A percentile compares a stretch with the other conserved stretches of the same genome.
These are phyloP conservation scores for Epiblema foenella DNA, from an alignment of 2,888 invertebrate species.

Conservation along the genomic window DNA sequence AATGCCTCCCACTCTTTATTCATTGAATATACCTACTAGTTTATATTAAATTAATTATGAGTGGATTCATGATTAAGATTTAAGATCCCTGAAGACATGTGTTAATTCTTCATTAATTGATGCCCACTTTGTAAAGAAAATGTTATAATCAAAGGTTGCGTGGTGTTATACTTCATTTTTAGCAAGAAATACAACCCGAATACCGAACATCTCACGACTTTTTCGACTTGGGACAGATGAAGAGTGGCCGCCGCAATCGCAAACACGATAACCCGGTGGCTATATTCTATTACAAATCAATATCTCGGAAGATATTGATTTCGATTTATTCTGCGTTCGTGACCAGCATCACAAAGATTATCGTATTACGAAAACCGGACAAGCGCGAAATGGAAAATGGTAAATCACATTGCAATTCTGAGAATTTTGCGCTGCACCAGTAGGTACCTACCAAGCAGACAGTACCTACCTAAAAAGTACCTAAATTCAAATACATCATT, in stretches of 20 bases:
- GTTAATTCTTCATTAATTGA: neutral
- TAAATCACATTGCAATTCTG: neutral
- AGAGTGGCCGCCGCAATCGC: constrained; percentile 37
- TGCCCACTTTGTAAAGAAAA: neutral
- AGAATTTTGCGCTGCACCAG: constrained; percentile 1
- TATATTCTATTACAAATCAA: constrained; percentile 69
- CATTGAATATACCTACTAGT: too few species aligned
- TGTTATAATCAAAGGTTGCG: neutral
- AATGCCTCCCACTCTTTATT: too few species aligned
- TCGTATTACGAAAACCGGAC: constrained; percentile 63
- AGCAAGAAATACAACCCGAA: neutral
- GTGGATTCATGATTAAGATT: too few species aligned
- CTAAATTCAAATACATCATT: too few species aligned
- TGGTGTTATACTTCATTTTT: neutral
- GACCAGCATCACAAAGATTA: constrained; percentile 72
- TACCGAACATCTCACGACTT: constrained; percentile 15
- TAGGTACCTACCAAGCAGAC: neutral
- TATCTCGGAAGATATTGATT: constrained; percentile 74
- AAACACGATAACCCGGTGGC: constrained; percentile 53
- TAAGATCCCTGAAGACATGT: too few species aligned
- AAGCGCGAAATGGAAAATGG: constrained; percentile 46
- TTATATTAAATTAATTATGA: too few species aligned
- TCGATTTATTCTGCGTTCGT: constrained; percentile 78
- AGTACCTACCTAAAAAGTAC: neutral
- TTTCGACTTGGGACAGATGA: constrained; percentile 19